Base-by-base conservation (phyloP, 2,797 vertebrate genomes). In the Danio jaintianensis region DNA sequence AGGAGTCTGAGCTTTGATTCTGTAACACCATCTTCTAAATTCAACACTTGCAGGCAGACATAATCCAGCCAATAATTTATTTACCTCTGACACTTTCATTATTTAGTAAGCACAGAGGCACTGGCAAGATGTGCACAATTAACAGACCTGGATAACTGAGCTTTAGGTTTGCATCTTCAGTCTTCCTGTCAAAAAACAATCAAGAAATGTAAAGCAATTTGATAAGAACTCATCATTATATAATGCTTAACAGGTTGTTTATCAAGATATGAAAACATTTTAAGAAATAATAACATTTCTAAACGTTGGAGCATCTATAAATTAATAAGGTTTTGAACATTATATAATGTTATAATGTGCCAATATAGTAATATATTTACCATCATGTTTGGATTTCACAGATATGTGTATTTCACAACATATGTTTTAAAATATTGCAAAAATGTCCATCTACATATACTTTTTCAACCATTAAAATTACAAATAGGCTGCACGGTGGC, bases 11-110 rank as follows among this genome's bases (percentile, higher is more conserved):
- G 81, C 83, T 83, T 83, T 87, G 79, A 80, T 76, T 86, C 82
- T 84, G 85, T 82, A 87, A 86, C 74, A 83, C 66, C 85, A 88
- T 84, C 79, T 86, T 85, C 82, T 88, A 84, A 86, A 88, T 86
- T 83, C 83, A 86, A 83, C 85, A 83, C 85, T 82, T 80, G 81
- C 75, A 87, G 82, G 77, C 84, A 80, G 80, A 84, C 78, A 85
- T 87, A 84, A 85, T 81, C 80, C 76, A 76, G 55, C 70, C 83
- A 80, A 86, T 88, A 73, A 89, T 85, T 89, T 87, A 88, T 87
- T 88, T 88, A 87, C 61, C 84, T 20, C 36, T 66, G 68, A 40
- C 67, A 74, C 83, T 47, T 84, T 80, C 67, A 84, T 84, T 88
- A 87, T 90, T 88, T 72, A 85, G 87, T 80, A 87, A 68, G 78